Evolutionary conservation across 2,888 invertebrate genomes (phyloP).

Genomic region (Alloscopus bannaensis): DNA sequence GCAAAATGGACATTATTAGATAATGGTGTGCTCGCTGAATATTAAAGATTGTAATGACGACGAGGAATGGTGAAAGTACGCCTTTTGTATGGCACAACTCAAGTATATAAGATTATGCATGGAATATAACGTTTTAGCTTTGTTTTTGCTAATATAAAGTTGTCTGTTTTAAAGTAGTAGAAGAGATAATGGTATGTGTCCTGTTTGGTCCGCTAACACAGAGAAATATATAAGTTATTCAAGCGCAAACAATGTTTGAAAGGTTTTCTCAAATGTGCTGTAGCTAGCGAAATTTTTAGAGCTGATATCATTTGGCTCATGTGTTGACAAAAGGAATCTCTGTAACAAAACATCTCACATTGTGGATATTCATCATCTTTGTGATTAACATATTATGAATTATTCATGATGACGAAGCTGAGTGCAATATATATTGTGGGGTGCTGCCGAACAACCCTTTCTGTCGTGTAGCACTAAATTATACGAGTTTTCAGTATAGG

Average conservation of each 20-base stretch:
- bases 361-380: conserved; percentile 57
- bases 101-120: not conserved
- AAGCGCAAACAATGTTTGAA: conserved; percentile 16
- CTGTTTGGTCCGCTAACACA: not conserved
- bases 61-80: conserved; percentile 39
- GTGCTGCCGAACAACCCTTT: not conserved
- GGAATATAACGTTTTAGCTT: no score
- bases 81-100: no score
- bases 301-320: conserved; percentile 41
- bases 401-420: conserved; percentile 55
- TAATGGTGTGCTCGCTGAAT: conserved; percentile 29
- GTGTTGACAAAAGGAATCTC: conserved; percentile 54
- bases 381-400: conserved; percentile 60
- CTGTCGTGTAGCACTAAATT: not conserved
- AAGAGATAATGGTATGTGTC: no score
- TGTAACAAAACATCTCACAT: conserved; percentile 29
- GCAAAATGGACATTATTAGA: no score
- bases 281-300: conserved; percentile 12
- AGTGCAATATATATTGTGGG: conserved; percentile 9
- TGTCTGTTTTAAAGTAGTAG: no score
- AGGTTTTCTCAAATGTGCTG: no score
- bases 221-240: conserved; percentile 15
- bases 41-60: conserved; percentile 20
- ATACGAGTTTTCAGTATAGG: not conserved
- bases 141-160: no score